Base-by-base conservation (phyloP, 2,888 invertebrate genomes). In the Callinectes sapidus region DNA sequence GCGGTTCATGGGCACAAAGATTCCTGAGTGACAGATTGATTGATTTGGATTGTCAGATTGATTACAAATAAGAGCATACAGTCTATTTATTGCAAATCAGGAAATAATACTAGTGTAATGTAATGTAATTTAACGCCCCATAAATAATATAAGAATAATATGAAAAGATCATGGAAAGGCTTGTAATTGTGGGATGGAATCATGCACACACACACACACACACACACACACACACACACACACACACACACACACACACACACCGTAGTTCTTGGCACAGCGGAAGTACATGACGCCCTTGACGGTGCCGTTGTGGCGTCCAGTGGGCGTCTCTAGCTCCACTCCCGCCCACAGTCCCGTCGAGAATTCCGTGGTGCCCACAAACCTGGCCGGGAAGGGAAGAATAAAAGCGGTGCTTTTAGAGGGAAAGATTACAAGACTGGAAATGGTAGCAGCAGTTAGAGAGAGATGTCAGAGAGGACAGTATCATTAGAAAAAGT, bases 271-370 rank as follows among this genome's bases (percentile, higher is more conserved):
- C 8, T 95, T 95, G n/a, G 96, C 95, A 95, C 96, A 96, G 85
- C 95, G 95, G 94, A 95, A 95, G 95, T 95, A 95, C 71, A 95
- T 95, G 61, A 96, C 95, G 66, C 96, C 96, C 88, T 96, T 95
- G 61, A 96, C 95, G 89, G 96, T 96, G 28, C 96, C 96, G 95
- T 96, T 96, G 95, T 96, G 96, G 95, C 96, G 96, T 14, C 96
- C 96, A 28, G 95, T 95, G 2, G 96, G 95, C 86, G 96, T 96
- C 94, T 96, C 96, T 55, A 96, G 95, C 94, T 96, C 96, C 87
- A 96, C 96, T 39, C 96, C 96, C 28, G 96, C 96, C 96, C 96
- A 96, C 32, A 96, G 95, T n/a, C 96, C 96, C 71, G 95, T 95
- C 8, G 96, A 96, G 95, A 96, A 96, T 94, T 96, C 96, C 91